Percentiles rank a stretch among this genome's conserved stretches.
Conservation (phyloP, 2,888 invertebrate genomes). For the Dione juno region DNA sequence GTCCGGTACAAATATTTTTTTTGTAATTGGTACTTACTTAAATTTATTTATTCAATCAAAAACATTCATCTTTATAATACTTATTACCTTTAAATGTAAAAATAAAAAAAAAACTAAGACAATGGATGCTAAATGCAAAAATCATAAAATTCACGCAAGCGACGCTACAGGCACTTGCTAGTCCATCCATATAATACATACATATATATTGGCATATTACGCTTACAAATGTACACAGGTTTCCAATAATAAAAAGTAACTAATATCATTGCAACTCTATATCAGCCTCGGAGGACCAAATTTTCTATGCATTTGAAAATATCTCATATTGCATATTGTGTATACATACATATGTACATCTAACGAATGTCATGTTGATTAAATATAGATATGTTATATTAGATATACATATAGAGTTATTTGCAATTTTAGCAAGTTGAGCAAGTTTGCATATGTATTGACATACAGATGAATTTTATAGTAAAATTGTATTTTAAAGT, state of each 20-base stretch:
- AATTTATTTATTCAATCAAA: no score
- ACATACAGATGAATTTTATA: no score
- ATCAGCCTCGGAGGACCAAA: conserved; percentile 32
- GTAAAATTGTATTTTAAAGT: no score
- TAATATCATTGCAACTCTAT: conserved; percentile 13
- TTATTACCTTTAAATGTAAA: no score
- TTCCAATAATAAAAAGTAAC: conserved; percentile 7
- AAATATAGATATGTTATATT: conserved; percentile 8
- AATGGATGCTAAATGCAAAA: background rate
- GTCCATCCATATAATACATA: no score
- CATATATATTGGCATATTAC: background rate
- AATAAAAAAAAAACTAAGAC: background rate
- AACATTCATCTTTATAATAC: no score
- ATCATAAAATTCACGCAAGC: no score
- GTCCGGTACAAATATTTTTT: no score
- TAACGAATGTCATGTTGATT: conserved; percentile 4
- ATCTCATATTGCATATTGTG: conserved; percentile 44
- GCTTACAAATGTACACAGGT: background rate
- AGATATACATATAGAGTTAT: no score
- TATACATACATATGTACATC: background rate
- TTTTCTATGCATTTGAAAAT: conserved; percentile 55
- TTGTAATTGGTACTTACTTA: no score
- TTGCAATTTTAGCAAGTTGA: no score
- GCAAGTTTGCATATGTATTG: no score
- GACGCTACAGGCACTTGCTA: background rate